Conservation (phyloP, 2,797 vertebrate species). For the Hirundo rustica region DNA sequence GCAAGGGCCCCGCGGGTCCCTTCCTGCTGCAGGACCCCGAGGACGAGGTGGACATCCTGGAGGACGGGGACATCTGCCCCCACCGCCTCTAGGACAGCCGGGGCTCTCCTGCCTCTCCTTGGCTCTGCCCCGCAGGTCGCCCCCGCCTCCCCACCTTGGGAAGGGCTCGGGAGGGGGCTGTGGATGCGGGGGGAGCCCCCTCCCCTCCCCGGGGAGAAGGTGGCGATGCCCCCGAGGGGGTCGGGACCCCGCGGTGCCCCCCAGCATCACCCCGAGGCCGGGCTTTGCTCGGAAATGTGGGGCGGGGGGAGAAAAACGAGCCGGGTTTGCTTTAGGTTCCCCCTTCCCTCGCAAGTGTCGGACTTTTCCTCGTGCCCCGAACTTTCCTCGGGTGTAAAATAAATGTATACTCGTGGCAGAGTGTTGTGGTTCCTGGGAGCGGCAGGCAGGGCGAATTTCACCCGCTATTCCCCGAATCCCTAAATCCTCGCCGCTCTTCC, state of each 20-base stretch:
- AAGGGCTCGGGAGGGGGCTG: neutral
- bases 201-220: neutral
- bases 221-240: neutral
- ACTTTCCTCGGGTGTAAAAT: neutral
- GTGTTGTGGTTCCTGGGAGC: neutral
- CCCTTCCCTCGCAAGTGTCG: neutral
- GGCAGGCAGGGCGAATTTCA: neutral
- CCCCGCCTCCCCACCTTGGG: neutral
- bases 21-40: constrained; percentile 87
- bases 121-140: neutral
- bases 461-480: neutral
- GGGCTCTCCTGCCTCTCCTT: neutral
- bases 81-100: constrained; percentile 58
- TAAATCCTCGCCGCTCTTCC: neutral
- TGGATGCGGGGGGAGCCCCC: neutral
- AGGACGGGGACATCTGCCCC: constrained; percentile 78
- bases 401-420: neutral
- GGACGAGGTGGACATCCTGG: constrained; percentile 94
- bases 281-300: neutral
- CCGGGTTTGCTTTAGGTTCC: neutral
- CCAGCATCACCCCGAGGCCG: neutral
- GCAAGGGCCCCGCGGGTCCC: constrained; percentile 64
- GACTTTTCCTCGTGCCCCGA: neutral
- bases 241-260: neutral
- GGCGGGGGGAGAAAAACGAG: neutral